phyloP scores from a whole-genome alignment of 2,888 invertebrate genomes.

The Rhaphigaster nebulosa region DNA sequence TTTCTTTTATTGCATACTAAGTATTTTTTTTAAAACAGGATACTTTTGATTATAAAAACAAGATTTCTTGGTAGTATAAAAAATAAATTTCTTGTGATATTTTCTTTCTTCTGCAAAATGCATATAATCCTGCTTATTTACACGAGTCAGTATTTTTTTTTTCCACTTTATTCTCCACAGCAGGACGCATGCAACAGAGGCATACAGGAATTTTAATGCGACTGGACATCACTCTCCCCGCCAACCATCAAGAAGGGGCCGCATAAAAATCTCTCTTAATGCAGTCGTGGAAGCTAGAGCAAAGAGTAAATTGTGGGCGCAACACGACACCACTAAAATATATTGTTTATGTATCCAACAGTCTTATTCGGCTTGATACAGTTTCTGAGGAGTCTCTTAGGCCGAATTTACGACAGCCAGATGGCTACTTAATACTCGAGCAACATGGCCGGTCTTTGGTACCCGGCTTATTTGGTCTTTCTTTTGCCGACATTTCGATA shows the following conservation, averaged over 20 bases:
- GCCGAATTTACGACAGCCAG: constrained; percentile 1
- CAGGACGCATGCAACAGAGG: not conserved
- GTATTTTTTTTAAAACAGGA: not conserved
- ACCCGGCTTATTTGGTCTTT: constrained; percentile 21
- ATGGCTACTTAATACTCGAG: constrained; percentile 20
- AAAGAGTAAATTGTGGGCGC: constrained; percentile 38
- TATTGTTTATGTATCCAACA: constrained; percentile 20
- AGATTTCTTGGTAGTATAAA: not conserved
- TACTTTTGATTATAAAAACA: not conserved
- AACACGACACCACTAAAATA: constrained; percentile 25
- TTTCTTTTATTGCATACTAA: too few relatives aligned
- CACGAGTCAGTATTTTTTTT: not conserved
- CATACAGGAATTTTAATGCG: constrained; percentile 38
- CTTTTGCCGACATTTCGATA: constrained; percentile 31
- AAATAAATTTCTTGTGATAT: not conserved
- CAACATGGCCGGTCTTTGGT: constrained; percentile 9
- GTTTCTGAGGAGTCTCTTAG: not conserved
- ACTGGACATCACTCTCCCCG: constrained; percentile 12
- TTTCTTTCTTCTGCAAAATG: not conserved
- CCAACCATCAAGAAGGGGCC: not conserved
- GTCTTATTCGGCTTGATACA: constrained; percentile 3
- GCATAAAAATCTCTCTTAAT: constrained; percentile 34
- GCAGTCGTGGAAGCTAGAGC: constrained; percentile 13
- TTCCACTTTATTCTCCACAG: not conserved
- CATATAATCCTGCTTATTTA: not conserved